These are phyloP conservation scores for Polydesmus complanatus DNA, from an alignment of 2,888 invertebrate genomes.

Conservation along the genomic window DNA sequence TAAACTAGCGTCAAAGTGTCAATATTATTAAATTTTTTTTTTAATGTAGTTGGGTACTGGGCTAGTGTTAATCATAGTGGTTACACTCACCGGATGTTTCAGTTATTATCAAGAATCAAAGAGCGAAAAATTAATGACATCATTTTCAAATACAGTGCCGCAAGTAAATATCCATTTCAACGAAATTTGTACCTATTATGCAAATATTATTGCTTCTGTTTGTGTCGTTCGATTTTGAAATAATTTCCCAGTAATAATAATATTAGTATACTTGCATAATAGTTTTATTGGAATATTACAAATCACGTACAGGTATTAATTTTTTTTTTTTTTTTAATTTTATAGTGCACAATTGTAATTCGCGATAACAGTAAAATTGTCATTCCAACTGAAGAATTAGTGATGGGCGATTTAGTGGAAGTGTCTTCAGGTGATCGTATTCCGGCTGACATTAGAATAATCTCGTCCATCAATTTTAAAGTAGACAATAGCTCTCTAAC, in stretches of 20 bases:
- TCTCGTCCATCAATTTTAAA: constrained; percentile 26
- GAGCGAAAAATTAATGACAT: constrained; percentile 42
- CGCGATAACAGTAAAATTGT: constrained; percentile 80
- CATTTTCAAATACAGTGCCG: constrained; percentile 43
- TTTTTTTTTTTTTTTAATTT: constrained; percentile 5
- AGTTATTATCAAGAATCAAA: constrained; percentile 44
- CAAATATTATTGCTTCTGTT: too few relatives aligned
- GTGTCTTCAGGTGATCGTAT: constrained; percentile 23
- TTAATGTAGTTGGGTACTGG: constrained; percentile 37
- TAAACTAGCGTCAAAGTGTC: background rate
- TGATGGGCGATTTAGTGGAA: constrained; percentile 28
- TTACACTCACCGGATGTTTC: constrained; percentile 41
- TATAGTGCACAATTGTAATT: constrained; percentile 38
- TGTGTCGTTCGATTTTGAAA: too few relatives aligned
- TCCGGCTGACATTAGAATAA: constrained; percentile 28
- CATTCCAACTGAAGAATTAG: constrained; percentile 26
- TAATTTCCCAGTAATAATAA: background rate
- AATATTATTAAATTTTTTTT: background rate
- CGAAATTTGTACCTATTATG: too few relatives aligned
- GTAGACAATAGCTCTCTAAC: constrained; percentile 32
- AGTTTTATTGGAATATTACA: too few relatives aligned
- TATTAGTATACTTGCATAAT: too few relatives aligned
- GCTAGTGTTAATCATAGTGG: constrained; percentile 40
- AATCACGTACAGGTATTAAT: too few relatives aligned
- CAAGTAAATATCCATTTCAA: too few relatives aligned